Evolutionary conservation across 2,113 vertebrate species (phyloP).

Genomic region (Hoplias malabaricus): DNA sequence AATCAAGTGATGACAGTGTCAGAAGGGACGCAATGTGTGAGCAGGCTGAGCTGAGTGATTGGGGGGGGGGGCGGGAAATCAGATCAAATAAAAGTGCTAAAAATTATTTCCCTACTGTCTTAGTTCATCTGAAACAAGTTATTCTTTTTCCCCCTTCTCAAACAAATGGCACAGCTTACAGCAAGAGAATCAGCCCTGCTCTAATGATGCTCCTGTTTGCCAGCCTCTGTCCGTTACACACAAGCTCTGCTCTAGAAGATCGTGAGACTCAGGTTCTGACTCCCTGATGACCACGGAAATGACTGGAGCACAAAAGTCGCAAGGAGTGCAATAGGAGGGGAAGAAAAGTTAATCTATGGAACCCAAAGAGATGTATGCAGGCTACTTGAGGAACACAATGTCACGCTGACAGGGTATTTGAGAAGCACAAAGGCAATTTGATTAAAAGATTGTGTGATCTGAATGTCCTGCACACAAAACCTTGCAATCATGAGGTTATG

Average conservation of each 20-base stretch:
- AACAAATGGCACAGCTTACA: constrained; percentile 16
- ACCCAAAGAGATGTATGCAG: too few species aligned
- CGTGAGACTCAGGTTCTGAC: neutral
- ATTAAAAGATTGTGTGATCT: too few species aligned
- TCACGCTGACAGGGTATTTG: too few species aligned
- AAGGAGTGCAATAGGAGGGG: neutral
- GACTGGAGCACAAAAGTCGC: neutral
- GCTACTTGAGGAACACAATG: too few species aligned
- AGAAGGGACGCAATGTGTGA: neutral
- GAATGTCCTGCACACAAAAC: too few species aligned
- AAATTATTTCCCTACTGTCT: neutral
- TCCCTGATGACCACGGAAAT: neutral
- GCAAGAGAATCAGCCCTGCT: neutral
- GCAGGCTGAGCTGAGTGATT: neutral
- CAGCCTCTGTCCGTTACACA: neutral
- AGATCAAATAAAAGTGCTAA: neutral
- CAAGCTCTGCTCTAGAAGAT: neutral
- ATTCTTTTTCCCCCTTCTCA: neutral
- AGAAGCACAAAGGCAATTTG: neutral
- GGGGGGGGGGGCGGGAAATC: too few species aligned
- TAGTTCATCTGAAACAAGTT: neutral
- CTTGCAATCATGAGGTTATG: too few species aligned
- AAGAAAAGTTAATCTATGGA: neutral
- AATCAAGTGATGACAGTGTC: neutral
- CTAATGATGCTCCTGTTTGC: constrained; percentile 7